Percentiles rank a stretch among this genome's conserved stretches.
phyloP scores from a whole-genome alignment of 2,888 invertebrate species.

The Netelia inedita region DNA sequence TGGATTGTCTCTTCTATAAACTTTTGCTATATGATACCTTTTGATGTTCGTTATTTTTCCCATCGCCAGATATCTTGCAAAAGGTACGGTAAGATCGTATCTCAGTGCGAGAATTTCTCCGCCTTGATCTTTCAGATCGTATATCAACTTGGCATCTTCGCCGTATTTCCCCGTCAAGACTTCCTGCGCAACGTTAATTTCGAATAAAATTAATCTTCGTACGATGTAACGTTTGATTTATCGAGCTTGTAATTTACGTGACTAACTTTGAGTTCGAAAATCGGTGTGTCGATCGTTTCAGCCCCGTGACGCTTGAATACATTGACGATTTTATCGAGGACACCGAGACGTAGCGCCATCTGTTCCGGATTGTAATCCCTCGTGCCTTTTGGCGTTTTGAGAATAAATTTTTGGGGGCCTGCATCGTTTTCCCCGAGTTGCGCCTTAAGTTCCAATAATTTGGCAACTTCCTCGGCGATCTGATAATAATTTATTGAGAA shows the following conservation, averaged over 20 bases:
- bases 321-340: conserved; percentile 93
- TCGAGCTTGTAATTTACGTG: no score
- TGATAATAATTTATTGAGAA: conserved; percentile 83
- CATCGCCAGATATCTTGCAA: conserved; percentile 99
- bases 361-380: conserved; percentile 97
- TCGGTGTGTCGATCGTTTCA: conserved; percentile 99
- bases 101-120: conserved; percentile 98
- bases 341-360: conserved; percentile 95
- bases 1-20: conserved; percentile 98
- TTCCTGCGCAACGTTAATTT: conserved; percentile 88
- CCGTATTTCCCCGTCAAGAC: conserved; percentile 99
- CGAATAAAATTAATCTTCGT: no score
- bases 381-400: conserved; percentile 97
- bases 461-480: conserved; percentile 95
- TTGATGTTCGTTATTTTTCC: conserved; percentile 97
- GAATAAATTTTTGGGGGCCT: conserved; percentile 91
- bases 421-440: conserved; percentile 88
- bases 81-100: conserved; percentile 99
- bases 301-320: conserved; percentile 99
- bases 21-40: conserved; percentile 99
- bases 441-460: conserved; percentile 92
- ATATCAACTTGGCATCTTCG: conserved; percentile 99
- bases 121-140: conserved; percentile 99
- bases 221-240: no score
- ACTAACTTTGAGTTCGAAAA: conserved; percentile 96